Evolutionary conservation across 1,140 invertebrate species (phyloP).

Genomic region (Neodiprion virginianus): DNA sequence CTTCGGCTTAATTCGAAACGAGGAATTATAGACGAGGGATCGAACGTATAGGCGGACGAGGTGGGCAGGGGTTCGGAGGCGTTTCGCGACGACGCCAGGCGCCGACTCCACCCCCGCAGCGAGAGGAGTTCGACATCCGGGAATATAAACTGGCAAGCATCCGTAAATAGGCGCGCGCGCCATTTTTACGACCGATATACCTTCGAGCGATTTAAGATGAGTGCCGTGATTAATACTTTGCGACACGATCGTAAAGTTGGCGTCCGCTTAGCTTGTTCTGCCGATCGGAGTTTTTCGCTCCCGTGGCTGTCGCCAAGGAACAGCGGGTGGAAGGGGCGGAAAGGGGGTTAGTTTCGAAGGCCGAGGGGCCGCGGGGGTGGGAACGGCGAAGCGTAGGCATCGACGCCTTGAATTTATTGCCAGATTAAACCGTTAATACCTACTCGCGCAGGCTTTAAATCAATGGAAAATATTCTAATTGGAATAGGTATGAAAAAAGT

Average conservation of each 20-base stretch:
- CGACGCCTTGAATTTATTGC: conserved; percentile 59
- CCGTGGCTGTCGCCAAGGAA: conserved; percentile 7
- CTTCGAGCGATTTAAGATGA: conserved; percentile 49
- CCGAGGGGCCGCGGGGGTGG: background rate
- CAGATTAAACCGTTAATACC: conserved; percentile 59
- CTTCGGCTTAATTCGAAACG: background rate
- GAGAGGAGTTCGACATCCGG: background rate
- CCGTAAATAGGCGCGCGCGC: conserved; percentile 47
- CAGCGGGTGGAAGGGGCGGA: background rate
- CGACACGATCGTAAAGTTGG: conserved; percentile 57
- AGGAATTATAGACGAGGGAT: background rate
- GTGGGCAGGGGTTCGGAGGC: background rate
- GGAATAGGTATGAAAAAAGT: conserved; percentile 62
- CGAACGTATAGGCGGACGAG: background rate
- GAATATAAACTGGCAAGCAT: conserved; percentile 37
- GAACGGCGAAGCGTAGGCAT: conserved; percentile 33
- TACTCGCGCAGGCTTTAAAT: conserved; percentile 55
- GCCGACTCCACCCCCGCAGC: background rate
- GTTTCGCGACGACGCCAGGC: conserved; percentile 3
- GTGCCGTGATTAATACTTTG: conserved; percentile 60
- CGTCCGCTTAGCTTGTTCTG: conserved; percentile 38
- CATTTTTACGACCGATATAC: conserved; percentile 52
- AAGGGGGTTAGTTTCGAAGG: conserved; percentile 1
- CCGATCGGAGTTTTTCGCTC: conserved; percentile 23
- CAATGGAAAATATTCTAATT: conserved; percentile 64